These are phyloP conservation scores for Aurelia aurita complex sp. Pacific DNA, from an alignment of 30 jellyfish, hydroid and myxozoan species.

Conservation along the genomic window DNA sequence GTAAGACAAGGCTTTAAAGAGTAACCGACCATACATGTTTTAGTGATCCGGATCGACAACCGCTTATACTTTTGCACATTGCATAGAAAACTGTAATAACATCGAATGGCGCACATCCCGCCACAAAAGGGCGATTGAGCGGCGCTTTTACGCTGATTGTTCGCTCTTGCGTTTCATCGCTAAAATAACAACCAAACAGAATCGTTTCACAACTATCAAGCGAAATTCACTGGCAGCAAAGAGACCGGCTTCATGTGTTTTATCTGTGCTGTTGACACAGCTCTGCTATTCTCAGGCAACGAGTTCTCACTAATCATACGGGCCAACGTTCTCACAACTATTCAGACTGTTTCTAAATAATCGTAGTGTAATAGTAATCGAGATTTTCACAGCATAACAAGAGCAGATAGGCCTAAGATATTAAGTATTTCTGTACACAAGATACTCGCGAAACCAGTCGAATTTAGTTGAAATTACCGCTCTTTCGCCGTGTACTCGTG, in stretches of 20 bases:
- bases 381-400: constrained; percentile 1
- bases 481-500: constrained; percentile 3
- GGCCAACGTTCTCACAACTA: constrained; percentile 30
- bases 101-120: constrained; percentile 62
- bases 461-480: too few relatives aligned
- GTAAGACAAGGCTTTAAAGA: constrained; percentile 51
- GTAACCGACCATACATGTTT: constrained; percentile 69
- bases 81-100: constrained; percentile 60
- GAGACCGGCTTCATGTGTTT: constrained; percentile 70
- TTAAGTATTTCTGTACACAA: too few relatives aligned
- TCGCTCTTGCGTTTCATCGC: constrained; percentile 80
- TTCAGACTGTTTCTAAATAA: constrained; percentile 33
- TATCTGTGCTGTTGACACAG: constrained; percentile 62
- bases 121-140: constrained; percentile 62
- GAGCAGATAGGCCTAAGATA: not conserved
- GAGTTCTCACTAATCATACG: constrained; percentile 13
- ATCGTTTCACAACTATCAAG: constrained; percentile 71
- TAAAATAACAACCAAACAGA: constrained; percentile 73
- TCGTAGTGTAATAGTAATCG: not conserved
- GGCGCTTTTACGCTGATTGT: constrained; percentile 70
- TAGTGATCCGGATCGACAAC: constrained; percentile 70
- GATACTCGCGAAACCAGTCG: too few relatives aligned
- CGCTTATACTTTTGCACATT: constrained; percentile 59
- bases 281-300: constrained; percentile 58
- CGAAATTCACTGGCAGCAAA: constrained; percentile 53